Evolutionary conservation across 2,888 invertebrate species (phyloP), one percentile per base, ranked within the genome.

Genomic region (Ectobius pallidus): DNA sequence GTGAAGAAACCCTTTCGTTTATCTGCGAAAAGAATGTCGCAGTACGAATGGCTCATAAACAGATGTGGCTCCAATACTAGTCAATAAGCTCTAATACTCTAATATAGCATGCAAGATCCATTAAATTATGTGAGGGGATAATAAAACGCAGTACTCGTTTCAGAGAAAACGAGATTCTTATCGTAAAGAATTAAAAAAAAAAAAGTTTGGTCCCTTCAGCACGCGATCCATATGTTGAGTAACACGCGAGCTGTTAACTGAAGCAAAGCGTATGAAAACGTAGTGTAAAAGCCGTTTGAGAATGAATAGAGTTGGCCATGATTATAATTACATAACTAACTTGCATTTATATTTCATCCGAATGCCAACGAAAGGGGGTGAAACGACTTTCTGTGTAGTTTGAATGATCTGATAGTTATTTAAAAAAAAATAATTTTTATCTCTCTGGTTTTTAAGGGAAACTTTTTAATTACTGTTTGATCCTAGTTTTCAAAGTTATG

Each of bases 151-250:
- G 63, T 52, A 63, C 62, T 71, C 71, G 52, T 71, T 71, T 71
- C 71, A 52, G 39, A 72, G 72, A 62, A 72, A 69, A 72, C 69
- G 30, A 68, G 72, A 72, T 72, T 42, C 72, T 72, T 72, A 72
- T 72, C 72, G 6, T 14, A 25, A 30, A 61, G 55, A 69, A 72
- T 72, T 72, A 72, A 69, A 72, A 72, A 72, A 68, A 69, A n/a
- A 14, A 34, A 69, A 52, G 32, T 55, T 69, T 27, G 42, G 58
- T 67, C 62, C 42, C 25, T 44, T 42, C 42, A 7, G 69, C 72
- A 68, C 67, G 72, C 72, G 44, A 72, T 72, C 72, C 71, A 71
- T 62, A 32, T 69, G 72, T 46, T 69, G 39, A 34, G 55, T 44
- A 58, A 69, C 72, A 68, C 72, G 68, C 72, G 42, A 67, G 20